phyloP scores from a whole-genome alignment of 2,113 vertebrate genomes.

The Eclectus roratus region DNA sequence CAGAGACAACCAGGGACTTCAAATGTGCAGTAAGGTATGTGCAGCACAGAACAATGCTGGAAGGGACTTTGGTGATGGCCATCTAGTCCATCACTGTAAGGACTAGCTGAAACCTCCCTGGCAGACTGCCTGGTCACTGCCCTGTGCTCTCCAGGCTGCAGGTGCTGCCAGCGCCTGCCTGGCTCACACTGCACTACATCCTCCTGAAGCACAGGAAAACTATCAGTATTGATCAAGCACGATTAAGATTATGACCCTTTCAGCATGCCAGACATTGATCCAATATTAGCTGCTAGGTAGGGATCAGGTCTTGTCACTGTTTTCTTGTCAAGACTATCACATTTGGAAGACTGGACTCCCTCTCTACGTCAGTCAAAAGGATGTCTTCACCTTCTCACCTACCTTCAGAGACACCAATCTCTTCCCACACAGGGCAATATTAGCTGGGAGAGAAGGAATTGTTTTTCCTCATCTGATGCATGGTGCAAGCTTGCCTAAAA shows the following conservation, averaged over 20 bases:
- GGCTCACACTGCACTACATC: background rate
- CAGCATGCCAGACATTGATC: background rate
- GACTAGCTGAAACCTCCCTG: background rate
- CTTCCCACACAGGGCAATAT: background rate
- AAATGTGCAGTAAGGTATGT: rapidly evolving
- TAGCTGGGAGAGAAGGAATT: background rate
- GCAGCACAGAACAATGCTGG: background rate
- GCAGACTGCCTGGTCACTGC: background rate
- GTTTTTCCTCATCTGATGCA: background rate
- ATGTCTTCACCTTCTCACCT: background rate
- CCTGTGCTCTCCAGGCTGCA: background rate
- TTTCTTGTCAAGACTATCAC: background rate
- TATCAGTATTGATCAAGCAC: background rate
- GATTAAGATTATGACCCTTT: background rate
- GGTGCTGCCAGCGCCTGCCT: background rate
- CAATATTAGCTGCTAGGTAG: background rate
- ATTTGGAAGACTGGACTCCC: background rate
- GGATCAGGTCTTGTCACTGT: background rate
- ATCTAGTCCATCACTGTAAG: background rate
- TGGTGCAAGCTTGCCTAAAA: background rate
- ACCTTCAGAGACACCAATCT: background rate
- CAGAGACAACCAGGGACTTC: background rate
- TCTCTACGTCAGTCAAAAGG: background rate
- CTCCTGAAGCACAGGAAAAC: background rate
- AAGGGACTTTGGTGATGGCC: background rate